Conservation (phyloP, 1,140 invertebrate genomes). For the Sycobia sp. region DNA sequence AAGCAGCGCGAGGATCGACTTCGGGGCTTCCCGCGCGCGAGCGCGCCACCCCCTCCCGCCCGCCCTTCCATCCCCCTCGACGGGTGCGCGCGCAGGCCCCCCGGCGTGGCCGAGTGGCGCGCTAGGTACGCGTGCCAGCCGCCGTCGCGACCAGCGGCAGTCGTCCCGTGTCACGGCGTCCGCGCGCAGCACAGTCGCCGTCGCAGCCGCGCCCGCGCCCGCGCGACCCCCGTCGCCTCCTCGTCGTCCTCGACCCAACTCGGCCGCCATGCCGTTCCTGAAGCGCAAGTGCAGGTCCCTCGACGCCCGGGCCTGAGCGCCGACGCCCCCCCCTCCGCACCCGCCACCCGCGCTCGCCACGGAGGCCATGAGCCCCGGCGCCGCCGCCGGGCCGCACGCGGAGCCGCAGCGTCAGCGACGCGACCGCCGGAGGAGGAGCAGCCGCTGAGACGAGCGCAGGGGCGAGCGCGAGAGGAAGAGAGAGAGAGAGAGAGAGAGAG, state of each 20-base stretch:
- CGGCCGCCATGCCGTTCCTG: constrained; percentile 10
- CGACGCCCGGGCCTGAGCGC: too few species aligned
- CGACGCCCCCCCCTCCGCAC: background rate
- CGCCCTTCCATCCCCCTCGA: background rate
- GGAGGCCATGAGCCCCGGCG: background rate
- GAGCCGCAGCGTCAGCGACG: background rate
- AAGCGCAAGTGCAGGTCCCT: constrained; percentile 33
- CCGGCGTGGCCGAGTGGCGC: constrained; percentile 3
- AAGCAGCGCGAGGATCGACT: too few species aligned
- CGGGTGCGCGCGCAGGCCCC: constrained; percentile 13
- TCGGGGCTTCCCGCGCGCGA: too few species aligned
- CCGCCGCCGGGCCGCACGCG: background rate
- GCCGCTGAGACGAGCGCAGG: too few species aligned
- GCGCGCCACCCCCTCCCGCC: background rate
- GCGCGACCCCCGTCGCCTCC: background rate
- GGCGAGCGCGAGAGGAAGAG: background rate
- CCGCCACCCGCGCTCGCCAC: background rate
- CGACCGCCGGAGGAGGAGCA: background rate
- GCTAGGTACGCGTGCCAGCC: constrained; percentile 37
- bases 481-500: too few species aligned
- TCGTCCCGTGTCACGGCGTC: constrained; percentile 10
- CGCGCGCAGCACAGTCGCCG: background rate
- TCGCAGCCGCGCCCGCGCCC: background rate
- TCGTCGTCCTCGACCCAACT: too few species aligned
- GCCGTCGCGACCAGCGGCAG: constrained; percentile 11